phyloP scores from a whole-genome alignment of 2,113 vertebrate genomes.

The Prunella himalayana region DNA sequence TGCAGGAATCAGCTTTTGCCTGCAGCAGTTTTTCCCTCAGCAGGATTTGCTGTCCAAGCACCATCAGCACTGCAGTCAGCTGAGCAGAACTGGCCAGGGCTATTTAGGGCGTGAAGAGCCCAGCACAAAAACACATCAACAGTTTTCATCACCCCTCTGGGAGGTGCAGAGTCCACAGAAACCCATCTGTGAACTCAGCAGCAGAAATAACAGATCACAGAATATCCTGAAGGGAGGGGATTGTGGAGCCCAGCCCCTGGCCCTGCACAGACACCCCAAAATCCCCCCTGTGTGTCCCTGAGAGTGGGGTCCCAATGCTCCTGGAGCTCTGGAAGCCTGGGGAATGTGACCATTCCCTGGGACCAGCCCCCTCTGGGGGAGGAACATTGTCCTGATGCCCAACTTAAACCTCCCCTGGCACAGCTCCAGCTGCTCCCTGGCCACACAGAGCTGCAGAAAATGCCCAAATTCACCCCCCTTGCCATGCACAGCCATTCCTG shows the following conservation, averaged over 20 bases:
- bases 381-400: not conserved
- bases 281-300: not conserved
- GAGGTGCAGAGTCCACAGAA: not conserved
- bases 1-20: not conserved
- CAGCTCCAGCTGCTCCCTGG: not conserved
- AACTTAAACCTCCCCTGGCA: not conserved
- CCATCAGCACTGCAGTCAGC: not conserved
- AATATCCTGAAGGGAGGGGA: not conserved
- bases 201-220: rapidly evolving
- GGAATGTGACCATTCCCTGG: not conserved
- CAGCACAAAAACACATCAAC: not conserved
- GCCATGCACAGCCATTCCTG: not conserved
- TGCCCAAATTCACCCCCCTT: not conserved
- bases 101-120: not conserved
- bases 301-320: rapidly evolving
- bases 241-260: not conserved
- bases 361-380: not conserved
- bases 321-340: not conserved
- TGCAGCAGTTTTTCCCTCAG: not conserved
- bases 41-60: not conserved
- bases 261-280: not conserved
- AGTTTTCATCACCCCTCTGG: not conserved
- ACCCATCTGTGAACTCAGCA: not conserved
- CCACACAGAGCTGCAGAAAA: not conserved
- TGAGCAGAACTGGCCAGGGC: not conserved